Percentiles rank a stretch among this genome's conserved stretches.
These are phyloP conservation scores for Rotaria sp. DNA, from an alignment of 2,888 invertebrate species.

Conservation along the genomic window DNA sequence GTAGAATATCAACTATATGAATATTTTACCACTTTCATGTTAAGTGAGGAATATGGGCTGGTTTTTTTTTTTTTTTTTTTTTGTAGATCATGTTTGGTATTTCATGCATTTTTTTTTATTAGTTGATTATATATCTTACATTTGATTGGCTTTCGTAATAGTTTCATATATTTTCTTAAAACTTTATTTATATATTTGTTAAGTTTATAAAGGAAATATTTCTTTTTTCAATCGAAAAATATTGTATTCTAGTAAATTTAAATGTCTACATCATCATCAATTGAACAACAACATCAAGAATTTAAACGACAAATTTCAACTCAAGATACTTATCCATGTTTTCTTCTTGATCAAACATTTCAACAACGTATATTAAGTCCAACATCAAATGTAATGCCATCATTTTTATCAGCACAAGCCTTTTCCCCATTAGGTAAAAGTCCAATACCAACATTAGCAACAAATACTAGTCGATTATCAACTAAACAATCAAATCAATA, in stretches of 20 bases:
- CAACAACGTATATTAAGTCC: neutral
- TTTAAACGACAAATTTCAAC: constrained; percentile 15
- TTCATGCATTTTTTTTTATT: too few species aligned
- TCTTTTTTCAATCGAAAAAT: too few species aligned
- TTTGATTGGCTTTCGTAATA: too few species aligned
- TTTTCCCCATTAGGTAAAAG: neutral
- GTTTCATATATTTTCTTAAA: too few species aligned
- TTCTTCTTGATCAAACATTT: constrained; percentile 25
- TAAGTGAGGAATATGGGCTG: too few species aligned
- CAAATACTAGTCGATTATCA: neutral
- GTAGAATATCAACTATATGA: too few species aligned
- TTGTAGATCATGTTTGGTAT: too few species aligned
- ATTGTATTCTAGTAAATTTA: neutral
- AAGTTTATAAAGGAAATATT: too few species aligned
- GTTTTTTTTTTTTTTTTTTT: too few species aligned
- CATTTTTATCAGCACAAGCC: neutral
- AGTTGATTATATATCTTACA: too few species aligned
- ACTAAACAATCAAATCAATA: neutral
- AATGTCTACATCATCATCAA: neutral
- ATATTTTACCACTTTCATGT: too few species aligned
- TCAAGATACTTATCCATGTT: constrained; percentile 10
- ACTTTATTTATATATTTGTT: too few species aligned
- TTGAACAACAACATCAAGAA: constrained; percentile 13
- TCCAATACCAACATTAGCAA: neutral
- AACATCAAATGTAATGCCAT: neutral